These are phyloP conservation scores for Dipus sagitta DNA, from an alignment of 2,797 vertebrate species.

Conservation along the genomic window DNA sequence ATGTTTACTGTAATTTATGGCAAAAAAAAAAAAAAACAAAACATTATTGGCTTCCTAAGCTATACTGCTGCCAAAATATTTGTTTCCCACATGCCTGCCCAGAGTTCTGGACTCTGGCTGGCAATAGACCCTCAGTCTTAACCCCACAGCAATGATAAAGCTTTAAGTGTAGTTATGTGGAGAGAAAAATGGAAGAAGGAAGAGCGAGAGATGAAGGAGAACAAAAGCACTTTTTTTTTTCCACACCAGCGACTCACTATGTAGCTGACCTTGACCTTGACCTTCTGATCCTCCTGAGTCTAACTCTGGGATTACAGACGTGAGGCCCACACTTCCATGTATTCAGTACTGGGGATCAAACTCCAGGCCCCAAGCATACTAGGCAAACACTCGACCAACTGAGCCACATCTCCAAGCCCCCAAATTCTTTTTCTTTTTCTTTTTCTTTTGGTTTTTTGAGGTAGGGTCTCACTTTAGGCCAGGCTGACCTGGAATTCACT, in stretches of 20 bases:
- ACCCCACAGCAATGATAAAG: neutral
- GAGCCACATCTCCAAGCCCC: neutral
- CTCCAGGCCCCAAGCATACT: neutral
- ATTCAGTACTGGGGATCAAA: neutral
- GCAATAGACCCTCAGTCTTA: neutral
- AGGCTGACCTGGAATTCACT: too few relatives aligned
- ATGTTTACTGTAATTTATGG: conserved; percentile 72
- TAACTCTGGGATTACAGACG: neutral
- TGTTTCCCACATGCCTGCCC: conserved; percentile 40
- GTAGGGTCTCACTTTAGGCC: too few relatives aligned
- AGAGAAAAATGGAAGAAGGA: too few relatives aligned
- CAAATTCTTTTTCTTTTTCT: conserved; percentile 8
- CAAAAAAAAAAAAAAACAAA: conserved; percentile 21
- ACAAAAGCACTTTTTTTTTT: too few relatives aligned
- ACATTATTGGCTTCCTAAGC: conserved; percentile 61
- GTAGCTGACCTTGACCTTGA: neutral
- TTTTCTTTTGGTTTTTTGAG: too few relatives aligned
- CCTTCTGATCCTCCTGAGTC: neutral
- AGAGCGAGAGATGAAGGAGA: rapidly evolving
- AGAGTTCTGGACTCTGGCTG: conserved; percentile 38
- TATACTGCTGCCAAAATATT: conserved; percentile 65
- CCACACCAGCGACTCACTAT: neutral
- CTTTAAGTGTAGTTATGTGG: neutral
- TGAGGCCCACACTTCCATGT: too few relatives aligned
- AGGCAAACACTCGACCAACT: neutral